phyloP scores from a whole-genome alignment of 2,797 vertebrate genomes.

The Hypotaenidia okinawae region DNA sequence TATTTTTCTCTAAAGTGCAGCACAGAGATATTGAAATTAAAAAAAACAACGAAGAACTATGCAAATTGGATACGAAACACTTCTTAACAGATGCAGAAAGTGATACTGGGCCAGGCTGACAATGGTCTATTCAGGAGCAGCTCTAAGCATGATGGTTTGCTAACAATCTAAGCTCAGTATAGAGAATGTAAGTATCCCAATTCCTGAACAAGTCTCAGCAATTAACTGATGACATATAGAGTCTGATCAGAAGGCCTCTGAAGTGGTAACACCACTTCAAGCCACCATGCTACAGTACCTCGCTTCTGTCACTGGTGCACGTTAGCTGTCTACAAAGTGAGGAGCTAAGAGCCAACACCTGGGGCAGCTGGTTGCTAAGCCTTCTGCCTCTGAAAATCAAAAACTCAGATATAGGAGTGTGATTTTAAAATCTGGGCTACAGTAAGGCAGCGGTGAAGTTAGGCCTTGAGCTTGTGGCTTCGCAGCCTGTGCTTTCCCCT shows the following conservation, averaged over 20 bases:
- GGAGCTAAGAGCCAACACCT: fast-evolving
- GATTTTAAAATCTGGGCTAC: not conserved
- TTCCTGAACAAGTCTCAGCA: not conserved
- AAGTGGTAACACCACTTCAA: not conserved
- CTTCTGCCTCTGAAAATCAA: not conserved
- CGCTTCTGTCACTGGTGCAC: not conserved
- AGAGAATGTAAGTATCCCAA: not conserved
- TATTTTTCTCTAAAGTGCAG: not conserved
- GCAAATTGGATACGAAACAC: not conserved
- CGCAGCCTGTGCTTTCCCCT: not conserved
- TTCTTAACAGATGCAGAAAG: not conserved
- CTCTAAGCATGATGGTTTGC: not conserved
- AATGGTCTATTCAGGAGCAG: not conserved
- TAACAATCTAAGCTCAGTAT: not conserved
- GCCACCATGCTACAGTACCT: not conserved
- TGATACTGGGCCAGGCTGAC: not conserved
- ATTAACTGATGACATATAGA: not conserved
- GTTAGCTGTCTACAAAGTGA: not conserved
- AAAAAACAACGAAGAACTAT: not conserved
- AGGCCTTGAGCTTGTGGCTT: not conserved
- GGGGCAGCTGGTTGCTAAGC: not conserved
- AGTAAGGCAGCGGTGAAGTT: not conserved
- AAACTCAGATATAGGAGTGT: not conserved
- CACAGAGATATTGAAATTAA: not conserved
- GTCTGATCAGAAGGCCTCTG: not conserved